Conservation (phyloP, 2,113 vertebrate genomes). For the Arizona elegans region DNA sequence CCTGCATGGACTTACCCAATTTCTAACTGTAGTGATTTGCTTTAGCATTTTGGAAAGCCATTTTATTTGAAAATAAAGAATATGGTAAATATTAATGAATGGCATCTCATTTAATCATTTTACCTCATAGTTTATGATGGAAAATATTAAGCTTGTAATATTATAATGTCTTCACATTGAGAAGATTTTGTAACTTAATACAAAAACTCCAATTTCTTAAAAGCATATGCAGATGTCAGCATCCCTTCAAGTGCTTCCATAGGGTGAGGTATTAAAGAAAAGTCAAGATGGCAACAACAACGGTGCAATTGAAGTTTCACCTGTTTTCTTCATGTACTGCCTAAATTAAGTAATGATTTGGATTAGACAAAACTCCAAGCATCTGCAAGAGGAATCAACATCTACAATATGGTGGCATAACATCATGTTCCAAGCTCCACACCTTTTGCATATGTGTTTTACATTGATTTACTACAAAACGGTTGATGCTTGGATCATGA, state of each 20-base stretch:
- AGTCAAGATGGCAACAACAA: neutral
- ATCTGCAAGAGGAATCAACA: neutral
- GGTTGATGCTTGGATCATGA: neutral
- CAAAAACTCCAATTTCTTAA: neutral
- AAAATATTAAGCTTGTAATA: conserved; percentile 20
- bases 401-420: neutral
- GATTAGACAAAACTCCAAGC: neutral
- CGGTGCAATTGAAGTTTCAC: neutral
- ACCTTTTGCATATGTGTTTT: neutral
- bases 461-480: neutral
- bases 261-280: neutral
- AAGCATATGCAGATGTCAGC: neutral
- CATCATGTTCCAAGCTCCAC: neutral
- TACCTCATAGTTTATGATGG: conserved; percentile 1
- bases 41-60: conserved; percentile 35
- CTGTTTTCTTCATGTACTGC: neutral
- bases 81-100: conserved; percentile 5
- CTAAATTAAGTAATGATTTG: neutral
- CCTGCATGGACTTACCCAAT: conserved; percentile 11
- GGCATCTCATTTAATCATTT: conserved; percentile 1
- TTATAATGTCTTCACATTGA: neutral
- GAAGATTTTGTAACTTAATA: neutral
- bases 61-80: neutral
- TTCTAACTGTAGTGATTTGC: conserved; percentile 30
- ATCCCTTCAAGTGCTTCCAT: neutral